Percentiles rank a stretch among this genome's conserved stretches.
Evolutionary conservation across 2,888 invertebrate genomes (phyloP).

Genomic region (Diogma glabrata): DNA sequence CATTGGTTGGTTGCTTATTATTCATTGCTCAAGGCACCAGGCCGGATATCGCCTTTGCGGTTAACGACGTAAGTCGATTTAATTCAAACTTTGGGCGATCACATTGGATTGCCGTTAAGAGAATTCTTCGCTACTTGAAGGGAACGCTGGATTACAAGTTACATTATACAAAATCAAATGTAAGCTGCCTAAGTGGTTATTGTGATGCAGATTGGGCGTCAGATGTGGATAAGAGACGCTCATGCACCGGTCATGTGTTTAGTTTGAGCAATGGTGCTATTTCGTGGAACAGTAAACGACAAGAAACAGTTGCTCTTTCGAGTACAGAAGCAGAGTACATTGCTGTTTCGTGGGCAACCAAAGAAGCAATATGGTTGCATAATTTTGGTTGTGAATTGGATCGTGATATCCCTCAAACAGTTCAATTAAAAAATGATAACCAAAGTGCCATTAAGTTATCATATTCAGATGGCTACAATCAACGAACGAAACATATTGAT

Average conservation of each 20-base stretch:
- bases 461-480: neutral
- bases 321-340: neutral
- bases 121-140: too few relatives aligned
- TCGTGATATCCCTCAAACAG: neutral
- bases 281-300: too few relatives aligned
- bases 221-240: neutral
- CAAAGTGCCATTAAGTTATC: neutral
- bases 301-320: too few relatives aligned
- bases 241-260: neutral
- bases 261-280: neutral
- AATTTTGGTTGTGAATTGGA: neutral
- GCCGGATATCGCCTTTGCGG: too few relatives aligned
- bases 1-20: constrained; percentile 10
- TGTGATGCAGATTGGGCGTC: neutral
- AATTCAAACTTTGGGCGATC: too few relatives aligned
- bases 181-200: neutral
- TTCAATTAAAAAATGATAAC: neutral
- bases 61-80: neutral
- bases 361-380: neutral
- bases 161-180: neutral
- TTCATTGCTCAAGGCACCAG: neutral
- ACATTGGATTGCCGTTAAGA: too few relatives aligned
- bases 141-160: neutral
- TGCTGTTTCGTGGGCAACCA: neutral
- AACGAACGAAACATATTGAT: neutral